These are phyloP conservation scores for Peromyscus maniculatus DNA, from an alignment of 2,113 vertebrate species.

Conservation along the genomic window DNA sequence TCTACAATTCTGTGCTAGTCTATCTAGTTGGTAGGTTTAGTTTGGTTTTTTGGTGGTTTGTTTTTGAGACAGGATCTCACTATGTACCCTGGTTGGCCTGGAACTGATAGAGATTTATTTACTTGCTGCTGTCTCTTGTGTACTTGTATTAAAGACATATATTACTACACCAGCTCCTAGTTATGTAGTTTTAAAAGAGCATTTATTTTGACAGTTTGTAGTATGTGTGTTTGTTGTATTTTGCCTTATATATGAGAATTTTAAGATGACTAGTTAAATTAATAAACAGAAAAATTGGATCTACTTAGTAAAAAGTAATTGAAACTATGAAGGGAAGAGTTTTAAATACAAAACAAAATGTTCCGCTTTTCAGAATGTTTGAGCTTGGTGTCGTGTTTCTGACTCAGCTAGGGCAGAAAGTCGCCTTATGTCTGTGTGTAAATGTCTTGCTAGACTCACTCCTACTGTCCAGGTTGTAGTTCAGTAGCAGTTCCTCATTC, in stretches of 20 bases:
- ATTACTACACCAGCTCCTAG: background rate
- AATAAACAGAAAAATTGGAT: constrained; percentile 25
- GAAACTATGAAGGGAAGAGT: background rate
- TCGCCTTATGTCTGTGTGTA: background rate
- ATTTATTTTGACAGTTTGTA: constrained; percentile 2
- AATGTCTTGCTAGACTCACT: background rate
- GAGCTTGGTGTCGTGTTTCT: background rate
- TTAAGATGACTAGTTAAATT: constrained; percentile 27
- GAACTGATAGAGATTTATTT: background rate
- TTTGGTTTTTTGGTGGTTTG: background rate
- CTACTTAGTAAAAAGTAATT: constrained; percentile 8
- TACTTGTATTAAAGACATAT: background rate
- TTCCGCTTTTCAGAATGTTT: constrained; percentile 6
- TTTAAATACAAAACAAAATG: constrained; percentile 7
- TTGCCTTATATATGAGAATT: constrained; percentile 28
- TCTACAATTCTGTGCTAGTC: background rate
- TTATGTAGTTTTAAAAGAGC: background rate
- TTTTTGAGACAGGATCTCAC: background rate
- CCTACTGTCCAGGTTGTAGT: background rate
- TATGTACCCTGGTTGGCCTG: background rate
- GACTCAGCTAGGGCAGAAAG: background rate
- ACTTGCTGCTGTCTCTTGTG: background rate
- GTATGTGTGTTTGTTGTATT: background rate
- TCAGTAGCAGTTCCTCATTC: background rate
- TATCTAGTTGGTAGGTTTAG: background rate